Base-by-base conservation (phyloP, 2,797 vertebrate species). In the Sebastes kiyomatsui region DNA sequence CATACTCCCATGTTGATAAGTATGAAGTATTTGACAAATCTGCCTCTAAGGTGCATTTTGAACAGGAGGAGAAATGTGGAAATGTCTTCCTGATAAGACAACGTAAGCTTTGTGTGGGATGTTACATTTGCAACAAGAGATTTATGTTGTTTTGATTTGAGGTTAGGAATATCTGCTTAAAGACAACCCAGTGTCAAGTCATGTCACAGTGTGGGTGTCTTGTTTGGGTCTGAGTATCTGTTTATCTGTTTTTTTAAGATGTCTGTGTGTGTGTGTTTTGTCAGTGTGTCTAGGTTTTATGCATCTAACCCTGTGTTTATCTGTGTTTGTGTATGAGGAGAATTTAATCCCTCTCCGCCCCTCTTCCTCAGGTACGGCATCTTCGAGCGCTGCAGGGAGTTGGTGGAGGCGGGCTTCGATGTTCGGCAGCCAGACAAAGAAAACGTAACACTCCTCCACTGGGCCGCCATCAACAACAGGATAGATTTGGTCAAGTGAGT, bases 381-480 rank as follows among this genome's bases (percentile, higher is more conserved):
- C 94, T 98, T 98, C 0, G 99, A 99, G 92, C 97, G 99, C 75
- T 99, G 98, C 94, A 93, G 98, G 92, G 99, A 99, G 92, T 83
- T 99, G 94, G 99, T 99, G 91, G 99, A 99, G 95, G 99, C 99
- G 18, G 98, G 98, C 23, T 99, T 98, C 16, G 98, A 99, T n/a
- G 98, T 99, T 30, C 96, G 97, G 82, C 99, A 99, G 80, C 99
- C 99, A 54, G 99, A 99, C 95, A 99, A 99, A 95, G 98, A 99
- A 94, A 99, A 99, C 0, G 98, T 99, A 49, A 99, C 99, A 0
- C 97, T 99, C 72, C 97, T 99, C 38, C 98, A 99, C 82, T 99
- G 99, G 99, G 99, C 98, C 62, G 98, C 99, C 87, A 99, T 99
- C 93, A 99, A 99, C 95, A 99, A 99, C 95, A 97, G 99, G 89